phyloP scores from a whole-genome alignment of 2,888 invertebrate genomes.

The Siphlonurus alternatus region DNA sequence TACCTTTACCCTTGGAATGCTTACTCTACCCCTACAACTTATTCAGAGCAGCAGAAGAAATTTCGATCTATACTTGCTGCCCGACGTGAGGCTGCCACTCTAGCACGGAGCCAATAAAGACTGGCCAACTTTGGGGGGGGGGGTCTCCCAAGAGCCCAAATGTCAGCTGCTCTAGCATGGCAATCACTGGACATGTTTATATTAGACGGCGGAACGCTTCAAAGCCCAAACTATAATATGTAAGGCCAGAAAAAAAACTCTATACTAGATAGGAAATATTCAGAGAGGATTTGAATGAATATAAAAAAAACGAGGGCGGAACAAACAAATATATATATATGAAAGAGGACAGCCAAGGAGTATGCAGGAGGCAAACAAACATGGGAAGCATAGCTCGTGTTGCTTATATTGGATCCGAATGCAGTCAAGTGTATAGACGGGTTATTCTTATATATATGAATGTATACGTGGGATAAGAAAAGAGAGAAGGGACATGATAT shows the following conservation, averaged over 20 bases:
- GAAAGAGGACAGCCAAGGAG: neutral
- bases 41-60: no score
- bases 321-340: neutral
- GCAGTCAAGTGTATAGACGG: neutral
- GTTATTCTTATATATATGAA: neutral
- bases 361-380: no score
- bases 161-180: neutral
- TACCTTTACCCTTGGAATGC: no score
- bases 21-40: no score
- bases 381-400: no score
- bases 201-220: neutral
- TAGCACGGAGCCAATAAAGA: neutral
- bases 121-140: neutral
- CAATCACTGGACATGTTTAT: neutral
- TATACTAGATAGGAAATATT: neutral
- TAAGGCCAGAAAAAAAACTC: no score
- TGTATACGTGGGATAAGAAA: neutral
- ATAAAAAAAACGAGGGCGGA: neutral
- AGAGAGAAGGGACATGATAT: neutral
- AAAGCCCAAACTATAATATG: no score
- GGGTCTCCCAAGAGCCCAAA: neutral
- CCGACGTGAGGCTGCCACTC: no score
- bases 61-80: no score
- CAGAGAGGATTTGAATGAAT: neutral
- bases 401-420: no score